Base-by-base conservation (phyloP, 2,113 vertebrate species). In the Cyphomyrus plagiostoma region DNA sequence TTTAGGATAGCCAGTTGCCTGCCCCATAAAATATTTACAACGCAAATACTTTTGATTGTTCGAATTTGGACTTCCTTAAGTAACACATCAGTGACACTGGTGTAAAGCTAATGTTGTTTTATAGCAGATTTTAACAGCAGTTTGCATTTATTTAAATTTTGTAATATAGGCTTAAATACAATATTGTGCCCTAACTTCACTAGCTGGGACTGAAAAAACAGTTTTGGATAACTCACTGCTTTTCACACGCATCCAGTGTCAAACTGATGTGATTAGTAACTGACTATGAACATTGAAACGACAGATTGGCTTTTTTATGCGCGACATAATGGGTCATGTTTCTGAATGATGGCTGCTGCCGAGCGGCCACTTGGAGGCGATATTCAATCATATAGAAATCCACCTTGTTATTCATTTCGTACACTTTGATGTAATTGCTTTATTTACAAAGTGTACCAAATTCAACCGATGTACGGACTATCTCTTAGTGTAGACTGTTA, bases 311-410 rank as follows among this genome's bases (percentile, higher is more conserved):
- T 42, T 39, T 11, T 42, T 17, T 2, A n/a, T 19, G 70, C 70
- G 15, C 70, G 35, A 35, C 35, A 19, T 30, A 80, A 13, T 6
- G 74, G 17, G 13, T 35, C 35, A 42, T 19, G 74, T 15, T 80
- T 42, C 4, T 19, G 35, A 42, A 19, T 4, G 11, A 6, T 15
- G 10, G 30, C 70, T 39, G 70, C 15, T 15, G 70, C 70, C 11
- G 30, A 35, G 35, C 39, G 74, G 30, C 89, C 91, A 84, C 91
- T 52, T 70, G 88, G 74, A 23, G 89, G 91, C 89, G 89, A 62
- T 70, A 88, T 83, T 86, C 46, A 48, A 85, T 84, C 39, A 50
- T 49, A 50, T 10, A 88, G 45, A 26, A 30, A 85, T 48, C 17
- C 82, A 80, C 8, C 46, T 48, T 84, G 2, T 84, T n/a, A 3